These are phyloP conservation scores for Cotesia vestalis DNA, from an alignment of 1,140 invertebrate genomes.

Conservation along the genomic window DNA sequence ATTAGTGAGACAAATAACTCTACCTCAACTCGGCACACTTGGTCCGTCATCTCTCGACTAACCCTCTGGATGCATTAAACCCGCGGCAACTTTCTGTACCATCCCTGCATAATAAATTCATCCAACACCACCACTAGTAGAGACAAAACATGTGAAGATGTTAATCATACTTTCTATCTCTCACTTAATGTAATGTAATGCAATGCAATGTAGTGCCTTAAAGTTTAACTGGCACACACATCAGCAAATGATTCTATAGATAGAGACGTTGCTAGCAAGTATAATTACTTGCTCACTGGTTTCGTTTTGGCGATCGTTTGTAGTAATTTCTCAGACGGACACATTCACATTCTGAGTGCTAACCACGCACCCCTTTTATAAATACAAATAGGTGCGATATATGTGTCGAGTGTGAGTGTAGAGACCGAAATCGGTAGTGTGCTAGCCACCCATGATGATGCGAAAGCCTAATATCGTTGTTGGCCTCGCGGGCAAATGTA, in stretches of 20 bases:
- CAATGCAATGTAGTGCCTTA: too few relatives aligned
- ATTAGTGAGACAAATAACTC: slow-evolving; percentile 68
- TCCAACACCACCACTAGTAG: too few relatives aligned
- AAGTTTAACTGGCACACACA: background rate
- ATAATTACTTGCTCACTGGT: background rate
- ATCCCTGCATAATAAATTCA: too few relatives aligned
- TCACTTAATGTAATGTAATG: too few relatives aligned
- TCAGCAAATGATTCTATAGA: slow-evolving; percentile 11
- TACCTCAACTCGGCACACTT: slow-evolving; percentile 51
- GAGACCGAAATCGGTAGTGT: background rate
- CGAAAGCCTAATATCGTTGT: slow-evolving; percentile 41
- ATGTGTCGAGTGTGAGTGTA: background rate
- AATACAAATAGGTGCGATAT: background rate
- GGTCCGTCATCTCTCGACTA: slow-evolving; percentile 1
- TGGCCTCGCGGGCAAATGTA: slow-evolving; percentile 55
- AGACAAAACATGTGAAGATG: too few relatives aligned
- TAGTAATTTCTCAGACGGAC: background rate
- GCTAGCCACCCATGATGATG: slow-evolving; percentile 1
- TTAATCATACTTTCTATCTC: too few relatives aligned
- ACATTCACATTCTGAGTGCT: background rate
- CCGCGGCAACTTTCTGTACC: too few relatives aligned
- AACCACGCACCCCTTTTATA: background rate
- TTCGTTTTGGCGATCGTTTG: slow-evolving; percentile 12
- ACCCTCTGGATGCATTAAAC: too few relatives aligned
- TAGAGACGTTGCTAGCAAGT: slow-evolving; percentile 14